A percentile compares a stretch with the other conserved stretches of the same genome.
Conservation (phyloP, 2,888 invertebrate genomes). For the Pammene aurita region DNA sequence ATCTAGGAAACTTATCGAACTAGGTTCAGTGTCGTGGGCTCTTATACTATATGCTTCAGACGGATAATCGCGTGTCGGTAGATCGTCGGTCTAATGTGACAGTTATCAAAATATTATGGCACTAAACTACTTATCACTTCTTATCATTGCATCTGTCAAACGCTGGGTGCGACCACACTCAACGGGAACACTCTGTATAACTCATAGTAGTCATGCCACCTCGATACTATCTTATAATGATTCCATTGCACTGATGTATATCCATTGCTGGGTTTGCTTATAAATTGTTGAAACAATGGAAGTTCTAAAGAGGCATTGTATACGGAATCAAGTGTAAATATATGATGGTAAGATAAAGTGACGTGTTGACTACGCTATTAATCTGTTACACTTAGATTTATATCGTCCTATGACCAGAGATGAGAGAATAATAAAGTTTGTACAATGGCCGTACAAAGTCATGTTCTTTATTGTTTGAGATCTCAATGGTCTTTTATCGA, state of each 20-base stretch:
- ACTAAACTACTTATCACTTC: not conserved
- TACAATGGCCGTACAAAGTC: not conserved
- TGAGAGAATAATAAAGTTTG: not conserved
- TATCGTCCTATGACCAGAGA: conserved; percentile 42
- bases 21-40: no score
- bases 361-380: conserved; percentile 50
- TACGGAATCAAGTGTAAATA: not conserved
- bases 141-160: conserved; percentile 7
- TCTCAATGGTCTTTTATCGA: no score
- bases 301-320: not conserved
- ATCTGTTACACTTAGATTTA: conserved; percentile 49
- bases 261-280: not conserved
- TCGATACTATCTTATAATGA: not conserved
- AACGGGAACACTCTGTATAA: not conserved
- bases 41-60: no score
- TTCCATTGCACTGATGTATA: not conserved
- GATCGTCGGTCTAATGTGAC: not conserved
- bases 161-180: conserved; percentile 2
- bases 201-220: conserved; percentile 3
- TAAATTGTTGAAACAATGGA: not conserved
- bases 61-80: not conserved
- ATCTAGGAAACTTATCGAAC: no score
- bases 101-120: not conserved
- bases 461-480: not conserved
- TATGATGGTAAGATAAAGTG: conserved; percentile 43